A percentile compares a stretch with the other conserved stretches of the same genome.
Conservation (phyloP, 2,113 vertebrate species). For the Chaetura pelagica region DNA sequence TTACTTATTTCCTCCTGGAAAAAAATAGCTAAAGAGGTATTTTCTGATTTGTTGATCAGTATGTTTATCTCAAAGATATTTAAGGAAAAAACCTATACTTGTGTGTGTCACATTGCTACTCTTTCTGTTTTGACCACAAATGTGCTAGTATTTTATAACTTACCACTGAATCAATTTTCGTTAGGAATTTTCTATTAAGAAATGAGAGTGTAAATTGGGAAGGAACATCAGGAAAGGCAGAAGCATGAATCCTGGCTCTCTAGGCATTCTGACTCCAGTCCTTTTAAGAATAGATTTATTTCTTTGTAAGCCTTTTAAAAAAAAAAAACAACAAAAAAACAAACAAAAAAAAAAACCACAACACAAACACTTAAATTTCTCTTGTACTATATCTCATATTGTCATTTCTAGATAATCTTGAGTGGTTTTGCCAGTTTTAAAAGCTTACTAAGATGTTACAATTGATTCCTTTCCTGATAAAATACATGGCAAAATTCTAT, state of each 20-base stretch:
- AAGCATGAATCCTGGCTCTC: background rate
- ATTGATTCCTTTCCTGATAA: background rate
- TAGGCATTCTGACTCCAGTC: background rate
- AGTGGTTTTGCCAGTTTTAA: background rate
- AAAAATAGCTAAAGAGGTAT: background rate
- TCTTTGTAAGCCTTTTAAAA: background rate
- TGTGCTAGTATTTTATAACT: background rate
- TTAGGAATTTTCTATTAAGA: background rate
- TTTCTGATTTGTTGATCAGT: background rate
- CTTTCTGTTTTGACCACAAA: background rate
- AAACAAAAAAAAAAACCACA: too few relatives aligned
- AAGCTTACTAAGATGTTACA: background rate
- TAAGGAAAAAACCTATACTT: background rate
- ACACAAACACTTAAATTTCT: background rate
- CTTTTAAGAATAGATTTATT: background rate
- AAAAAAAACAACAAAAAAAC: too few relatives aligned
- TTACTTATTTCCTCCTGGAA: background rate
- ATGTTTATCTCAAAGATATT: background rate
- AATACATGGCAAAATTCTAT: background rate
- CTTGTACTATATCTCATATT: background rate
- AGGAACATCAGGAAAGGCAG: background rate
- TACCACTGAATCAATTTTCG: background rate
- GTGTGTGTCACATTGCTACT: background rate
- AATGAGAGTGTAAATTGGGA: background rate
- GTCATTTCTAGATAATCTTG: background rate